Evolutionary conservation across 2,888 invertebrate genomes (phyloP).

Genomic region (Harmothoe impar): DNA sequence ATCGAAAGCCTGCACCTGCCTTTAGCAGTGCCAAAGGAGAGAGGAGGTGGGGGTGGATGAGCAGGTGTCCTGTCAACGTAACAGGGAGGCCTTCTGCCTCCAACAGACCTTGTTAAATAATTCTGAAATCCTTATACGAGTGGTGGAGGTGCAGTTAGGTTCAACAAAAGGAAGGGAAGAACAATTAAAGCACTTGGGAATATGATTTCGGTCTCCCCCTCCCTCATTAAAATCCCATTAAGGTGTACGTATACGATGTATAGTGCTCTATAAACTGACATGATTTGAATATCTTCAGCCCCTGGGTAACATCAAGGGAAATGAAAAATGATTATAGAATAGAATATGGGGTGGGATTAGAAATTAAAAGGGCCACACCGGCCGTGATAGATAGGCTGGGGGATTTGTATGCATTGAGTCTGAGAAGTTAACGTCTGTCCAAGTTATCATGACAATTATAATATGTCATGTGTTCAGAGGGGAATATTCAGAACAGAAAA

Average conservation of each 20-base stretch:
- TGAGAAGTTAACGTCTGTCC: no score
- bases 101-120: conserved; percentile 25
- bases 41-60: not conserved
- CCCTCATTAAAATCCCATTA: conserved; percentile 11
- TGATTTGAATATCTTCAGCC: not conserved
- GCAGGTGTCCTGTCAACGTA: conserved; percentile 31
- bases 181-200: conserved; percentile 1
- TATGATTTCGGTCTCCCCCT: not conserved
- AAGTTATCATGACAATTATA: no score
- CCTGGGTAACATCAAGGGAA: not conserved
- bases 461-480: no score
- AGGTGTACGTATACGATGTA: not conserved
- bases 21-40: no score
- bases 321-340: not conserved
- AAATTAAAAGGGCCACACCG: not conserved
- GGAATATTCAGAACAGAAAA: no score
- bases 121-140: conserved; percentile 6
- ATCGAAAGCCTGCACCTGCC: conserved; percentile 54
- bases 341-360: not conserved
- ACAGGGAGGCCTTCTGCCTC: not conserved
- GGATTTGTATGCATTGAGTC: not conserved
- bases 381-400: not conserved
- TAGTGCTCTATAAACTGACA: not conserved
- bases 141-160: not conserved
- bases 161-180: not conserved